Conservation (phyloP, 2,888 invertebrate genomes). For the Drosophila imparisetae region DNA sequence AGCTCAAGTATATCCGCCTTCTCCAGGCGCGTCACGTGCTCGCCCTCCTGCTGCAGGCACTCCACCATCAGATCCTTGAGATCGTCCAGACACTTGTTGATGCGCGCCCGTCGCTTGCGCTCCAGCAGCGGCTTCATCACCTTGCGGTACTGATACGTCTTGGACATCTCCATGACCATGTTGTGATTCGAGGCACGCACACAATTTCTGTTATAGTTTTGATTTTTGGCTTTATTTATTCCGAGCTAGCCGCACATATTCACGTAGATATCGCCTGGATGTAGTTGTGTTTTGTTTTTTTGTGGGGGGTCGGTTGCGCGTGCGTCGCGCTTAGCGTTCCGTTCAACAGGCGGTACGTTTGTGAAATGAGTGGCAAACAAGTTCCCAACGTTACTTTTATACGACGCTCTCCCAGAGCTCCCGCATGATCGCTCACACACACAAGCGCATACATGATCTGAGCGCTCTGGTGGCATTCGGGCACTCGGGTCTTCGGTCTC, state of each 20-base stretch:
- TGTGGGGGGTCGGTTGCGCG: slow-evolving; percentile 54
- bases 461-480: slow-evolving; percentile 46
- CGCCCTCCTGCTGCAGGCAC: slow-evolving; percentile 90
- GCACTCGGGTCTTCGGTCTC: slow-evolving; percentile 56
- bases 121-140: slow-evolving; percentile 97
- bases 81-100: slow-evolving; percentile 95
- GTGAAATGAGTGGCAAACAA: slow-evolving; percentile 84
- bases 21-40: slow-evolving; percentile 95
- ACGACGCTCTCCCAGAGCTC: slow-evolving; percentile 73
- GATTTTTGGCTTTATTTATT: slow-evolving; percentile 27
- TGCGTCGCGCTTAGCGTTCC: slow-evolving; percentile 66
- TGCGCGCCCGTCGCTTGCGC: slow-evolving; percentile 93
- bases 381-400: slow-evolving; percentile 84
- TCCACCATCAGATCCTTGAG: slow-evolving; percentile 94
- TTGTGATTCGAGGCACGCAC: slow-evolving; percentile 46
- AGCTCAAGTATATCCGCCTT: slow-evolving; percentile 95
- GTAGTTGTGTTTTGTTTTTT: slow-evolving; percentile 5
- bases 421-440: slow-evolving; percentile 68
- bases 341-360: slow-evolving; percentile 81
- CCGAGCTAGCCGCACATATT: slow-evolving; percentile 60
- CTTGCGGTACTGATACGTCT: slow-evolving; percentile 97
- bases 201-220: slow-evolving; percentile 22
- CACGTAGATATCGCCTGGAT: slow-evolving; percentile 46
- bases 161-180: slow-evolving; percentile 88
- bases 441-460: slow-evolving; percentile 14